phyloP scores from a whole-genome alignment of 1,140 invertebrate genomes.

The Sycophaga agraensis region DNA sequence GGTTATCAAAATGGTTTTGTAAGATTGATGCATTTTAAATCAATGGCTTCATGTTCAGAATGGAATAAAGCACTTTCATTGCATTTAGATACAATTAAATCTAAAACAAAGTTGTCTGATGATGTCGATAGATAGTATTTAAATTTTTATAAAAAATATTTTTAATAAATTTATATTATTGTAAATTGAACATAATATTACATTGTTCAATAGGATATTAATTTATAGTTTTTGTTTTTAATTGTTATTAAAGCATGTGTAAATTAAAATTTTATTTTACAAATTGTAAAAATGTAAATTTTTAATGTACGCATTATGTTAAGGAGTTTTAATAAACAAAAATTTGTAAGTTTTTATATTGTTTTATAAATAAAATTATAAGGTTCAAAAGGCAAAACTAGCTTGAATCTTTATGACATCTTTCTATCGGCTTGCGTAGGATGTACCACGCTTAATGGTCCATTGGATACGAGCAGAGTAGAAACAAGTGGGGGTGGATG shows the following conservation, averaged over 20 bases:
- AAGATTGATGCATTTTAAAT: constrained; percentile 48
- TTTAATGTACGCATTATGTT: neutral
- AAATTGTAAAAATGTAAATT: neutral
- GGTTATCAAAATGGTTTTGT: constrained; percentile 58
- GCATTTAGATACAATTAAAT: constrained; percentile 30
- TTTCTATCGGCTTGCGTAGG: no score
- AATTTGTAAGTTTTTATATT: neutral
- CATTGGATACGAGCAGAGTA: no score
- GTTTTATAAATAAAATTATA: neutral
- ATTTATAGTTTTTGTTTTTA: no score
- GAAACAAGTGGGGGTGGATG: neutral
- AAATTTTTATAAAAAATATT: neutral
- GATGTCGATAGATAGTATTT: no score
- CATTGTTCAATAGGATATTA: no score
- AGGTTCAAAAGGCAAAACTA: no score
- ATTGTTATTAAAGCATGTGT: no score
- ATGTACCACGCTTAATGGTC: no score
- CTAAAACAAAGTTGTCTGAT: neutral
- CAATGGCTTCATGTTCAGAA: constrained; percentile 32
- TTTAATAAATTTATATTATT: neutral
- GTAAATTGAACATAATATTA: neutral
- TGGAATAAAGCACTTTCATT: constrained; percentile 33
- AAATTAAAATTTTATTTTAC: neutral
- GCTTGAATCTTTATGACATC: no score
- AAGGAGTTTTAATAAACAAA: neutral